phyloP scores from a whole-genome alignment of 2,888 invertebrate species.

The Metacarcinus magister region DNA sequence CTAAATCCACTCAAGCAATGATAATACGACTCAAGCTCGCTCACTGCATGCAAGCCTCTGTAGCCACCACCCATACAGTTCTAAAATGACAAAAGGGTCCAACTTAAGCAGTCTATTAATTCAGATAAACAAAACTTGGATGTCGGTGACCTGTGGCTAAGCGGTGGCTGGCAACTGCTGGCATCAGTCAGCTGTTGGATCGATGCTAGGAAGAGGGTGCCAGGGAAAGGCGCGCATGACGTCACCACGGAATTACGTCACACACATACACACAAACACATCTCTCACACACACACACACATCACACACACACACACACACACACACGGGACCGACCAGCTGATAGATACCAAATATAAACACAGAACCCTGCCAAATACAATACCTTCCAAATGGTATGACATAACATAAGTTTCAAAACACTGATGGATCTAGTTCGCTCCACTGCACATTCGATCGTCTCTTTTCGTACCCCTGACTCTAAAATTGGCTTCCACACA shows the following conservation, averaged over 20 bases:
- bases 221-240: slow-evolving; percentile 69
- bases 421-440: background rate
- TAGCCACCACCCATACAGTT: background rate
- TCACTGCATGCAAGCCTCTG: background rate
- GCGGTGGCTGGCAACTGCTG: slow-evolving; percentile 61
- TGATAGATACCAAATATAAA: slow-evolving; percentile 31
- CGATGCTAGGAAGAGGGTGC: slow-evolving; percentile 68
- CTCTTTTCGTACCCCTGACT: background rate
- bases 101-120: background rate
- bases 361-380: background rate
- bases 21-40: background rate
- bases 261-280: background rate
- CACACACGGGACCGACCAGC: slow-evolving; percentile 28
- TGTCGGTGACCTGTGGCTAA: background rate
- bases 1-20: background rate
- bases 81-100: background rate
- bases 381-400: background rate
- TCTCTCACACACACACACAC: slow-evolving; percentile 12
- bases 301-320: slow-evolving; percentile 52
- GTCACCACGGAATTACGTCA: slow-evolving; percentile 68
- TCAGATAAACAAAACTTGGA: background rate
- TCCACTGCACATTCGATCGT: background rate
- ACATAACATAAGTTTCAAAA: background rate
- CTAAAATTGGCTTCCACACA: background rate
- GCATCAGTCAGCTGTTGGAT: slow-evolving; percentile 76